Evolutionary conservation across 2,888 invertebrate species (phyloP), one percentile per base, ranked within the genome.

Genomic region (Onthophagus sagittarius): DNA sequence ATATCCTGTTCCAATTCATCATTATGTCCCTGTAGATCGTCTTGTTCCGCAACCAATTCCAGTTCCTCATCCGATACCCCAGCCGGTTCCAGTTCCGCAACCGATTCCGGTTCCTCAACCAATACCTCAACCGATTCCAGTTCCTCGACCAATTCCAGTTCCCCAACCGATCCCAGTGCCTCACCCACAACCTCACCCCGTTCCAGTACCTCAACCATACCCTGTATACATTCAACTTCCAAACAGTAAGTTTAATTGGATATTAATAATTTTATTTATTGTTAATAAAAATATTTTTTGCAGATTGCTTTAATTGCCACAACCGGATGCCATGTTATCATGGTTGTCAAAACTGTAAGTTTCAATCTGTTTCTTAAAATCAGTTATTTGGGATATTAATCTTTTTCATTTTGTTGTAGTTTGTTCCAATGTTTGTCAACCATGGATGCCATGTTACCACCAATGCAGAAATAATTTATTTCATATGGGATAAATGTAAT

Each of bases 81-180:
- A 67, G 1, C 67, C 15, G 15, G 67, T 67, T 15, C 67, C 67
- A 23, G 67, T 67, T 4, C 67, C 67, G 9, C 67, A 67, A 6
- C 67, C 67, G 31, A 9, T 67, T 67, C 32, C 23, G 6, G 23
- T 67, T 15, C 67, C 67, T n/a, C 4, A 15, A 31, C 32, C 23
- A 7, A 32, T 67, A 7, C 23, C 31, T 23, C 67, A 67, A 67
- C 67, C 67, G 15, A 32, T 67, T 1, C 32, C 23, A 6, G 32
- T 67, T 5, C 67, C 67, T 7, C 67, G 31, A 15, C 67, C 67
- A n/a, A 13, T 67, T 67, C 32, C 23, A 9, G 23, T 67, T 31
- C 23, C 31, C 5, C 67, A 67, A 67, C 67, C 67, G 67, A 23
- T 67, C 31, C 67, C 67, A 13, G 67, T 67, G 2, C 67, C 67